Evolutionary conservation across 2,113 vertebrate genomes (phyloP), one percentile per base, ranked within the genome.

Genomic region (Myocastor coypus): DNA sequence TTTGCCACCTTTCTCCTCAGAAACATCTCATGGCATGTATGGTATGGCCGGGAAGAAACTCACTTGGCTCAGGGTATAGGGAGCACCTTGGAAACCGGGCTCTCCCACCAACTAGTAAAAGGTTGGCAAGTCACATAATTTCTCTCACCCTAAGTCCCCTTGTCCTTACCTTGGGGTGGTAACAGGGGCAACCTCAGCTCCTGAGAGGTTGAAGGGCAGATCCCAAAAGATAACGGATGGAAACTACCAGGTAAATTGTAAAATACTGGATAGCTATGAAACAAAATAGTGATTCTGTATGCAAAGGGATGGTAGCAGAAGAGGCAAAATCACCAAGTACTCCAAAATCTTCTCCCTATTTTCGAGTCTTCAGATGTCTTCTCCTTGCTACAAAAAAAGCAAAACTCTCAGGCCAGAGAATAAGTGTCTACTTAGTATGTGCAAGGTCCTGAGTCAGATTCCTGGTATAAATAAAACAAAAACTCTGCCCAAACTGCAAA

Each of bases 41-140:
- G 16, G 1, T 4, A 5, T 0, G 1, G 1, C 0, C 0, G 17
- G 61, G 55, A 55, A 73, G 66, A 37, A 73, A 61, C 28, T 22
- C 8, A 7, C 3, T 8, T 19, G 61, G 24, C 50, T 22, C 0
- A 1, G 24, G 9, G 1, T 6, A 1, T 5, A 20, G 42, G n/a
- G 24, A 75, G 80, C 34, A 28, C 1, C 8, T 63, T 83, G 4
- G 34, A 86, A 68, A 20, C 42, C 40, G 11, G 14, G 64, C 24
- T 85, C 7, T 19, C 59, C 12, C 80, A 13, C 20, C 1, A 40
- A 34, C 73, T n/a, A n/a, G 22, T 5, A 0, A 34, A n/a, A 24
- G 57, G 86, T 75, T 42, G 80, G 40, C 26, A 12, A 68, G 13
- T 84, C 84, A 37, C 2, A 0, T 7, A 11, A 24, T 22, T 28